phyloP scores from a whole-genome alignment of 2,113 vertebrate genomes.

The Lipophrys pholis region DNA sequence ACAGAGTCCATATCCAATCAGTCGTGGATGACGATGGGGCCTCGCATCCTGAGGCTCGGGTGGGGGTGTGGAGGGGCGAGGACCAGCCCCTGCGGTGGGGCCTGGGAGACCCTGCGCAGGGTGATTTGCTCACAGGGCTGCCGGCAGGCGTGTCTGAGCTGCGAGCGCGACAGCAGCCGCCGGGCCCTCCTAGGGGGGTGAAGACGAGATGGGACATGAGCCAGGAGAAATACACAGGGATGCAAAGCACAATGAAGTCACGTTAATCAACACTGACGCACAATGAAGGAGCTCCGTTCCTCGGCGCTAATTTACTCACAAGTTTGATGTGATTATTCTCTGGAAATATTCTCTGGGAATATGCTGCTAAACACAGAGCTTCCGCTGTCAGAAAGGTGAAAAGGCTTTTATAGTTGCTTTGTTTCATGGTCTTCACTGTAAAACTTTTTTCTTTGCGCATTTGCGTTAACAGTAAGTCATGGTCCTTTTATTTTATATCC shows the following conservation, averaged over 20 bases:
- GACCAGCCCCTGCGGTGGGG: conserved; percentile 77
- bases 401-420: too few relatives aligned
- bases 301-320: too few relatives aligned
- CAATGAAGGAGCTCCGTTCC: too few relatives aligned
- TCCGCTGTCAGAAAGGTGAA: too few relatives aligned
- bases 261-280: not conserved
- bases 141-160: conserved; percentile 85
- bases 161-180: conserved; percentile 84
- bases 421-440: too few relatives aligned
- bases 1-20: conserved; percentile 54
- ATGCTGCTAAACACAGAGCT: too few relatives aligned
- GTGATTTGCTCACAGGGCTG: conserved; percentile 86
- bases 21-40: conserved; percentile 87
- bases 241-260: not conserved
- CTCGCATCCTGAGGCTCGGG: conserved; percentile 86
- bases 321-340: too few relatives aligned
- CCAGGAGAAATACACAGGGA: conserved; percentile 22
- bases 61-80: conserved; percentile 83
- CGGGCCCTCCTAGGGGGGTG: conserved; percentile 79
- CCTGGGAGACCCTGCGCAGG: conserved; percentile 81
- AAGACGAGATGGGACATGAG: conserved; percentile 53
- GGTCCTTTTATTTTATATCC: too few relatives aligned
- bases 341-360: too few relatives aligned
- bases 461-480: too few relatives aligned
- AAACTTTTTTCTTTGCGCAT: too few relatives aligned